Evolutionary conservation across 64 coral and sea anemone species (phyloP).

Genomic region (Astreopora myriophthalma): DNA sequence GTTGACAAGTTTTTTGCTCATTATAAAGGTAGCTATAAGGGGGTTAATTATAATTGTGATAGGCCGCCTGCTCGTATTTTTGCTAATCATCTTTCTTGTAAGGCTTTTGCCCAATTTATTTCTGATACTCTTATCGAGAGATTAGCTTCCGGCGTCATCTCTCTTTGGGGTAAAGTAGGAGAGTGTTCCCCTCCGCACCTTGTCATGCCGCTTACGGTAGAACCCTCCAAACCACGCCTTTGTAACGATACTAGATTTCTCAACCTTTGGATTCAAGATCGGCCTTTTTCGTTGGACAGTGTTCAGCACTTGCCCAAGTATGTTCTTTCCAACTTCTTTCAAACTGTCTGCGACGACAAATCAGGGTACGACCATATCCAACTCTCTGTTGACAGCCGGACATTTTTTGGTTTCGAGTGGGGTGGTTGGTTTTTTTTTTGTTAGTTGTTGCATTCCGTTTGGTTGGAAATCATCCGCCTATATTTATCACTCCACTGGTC

Average conservation of each 20-base stretch:
- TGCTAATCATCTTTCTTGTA: too few species aligned
- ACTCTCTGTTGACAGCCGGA: background rate
- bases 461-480: background rate
- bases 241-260: slow-evolving; percentile 42
- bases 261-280: slow-evolving; percentile 23
- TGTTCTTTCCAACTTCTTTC: background rate
- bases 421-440: background rate
- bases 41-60: slow-evolving; percentile 8
- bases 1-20: background rate
- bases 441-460: background rate
- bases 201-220: slow-evolving; percentile 10
- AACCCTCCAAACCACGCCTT: slow-evolving; percentile 3
- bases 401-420: slow-evolving; percentile 14
- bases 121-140: too few species aligned
- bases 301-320: slow-evolving; percentile 7
- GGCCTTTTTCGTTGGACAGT: slow-evolving; percentile 1
- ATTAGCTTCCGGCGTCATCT: too few species aligned
- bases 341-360: slow-evolving; percentile 43
- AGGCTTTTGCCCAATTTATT: too few species aligned
- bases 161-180: too few species aligned
- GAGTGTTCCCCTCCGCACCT: too few species aligned
- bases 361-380: slow-evolving; percentile 19
- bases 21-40: slow-evolving; percentile 37
- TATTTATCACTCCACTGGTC: slow-evolving; percentile 32
- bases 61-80: background rate